Evolutionary conservation across 2,797 vertebrate genomes (phyloP).

Genomic region (Zalophus californianus): DNA sequence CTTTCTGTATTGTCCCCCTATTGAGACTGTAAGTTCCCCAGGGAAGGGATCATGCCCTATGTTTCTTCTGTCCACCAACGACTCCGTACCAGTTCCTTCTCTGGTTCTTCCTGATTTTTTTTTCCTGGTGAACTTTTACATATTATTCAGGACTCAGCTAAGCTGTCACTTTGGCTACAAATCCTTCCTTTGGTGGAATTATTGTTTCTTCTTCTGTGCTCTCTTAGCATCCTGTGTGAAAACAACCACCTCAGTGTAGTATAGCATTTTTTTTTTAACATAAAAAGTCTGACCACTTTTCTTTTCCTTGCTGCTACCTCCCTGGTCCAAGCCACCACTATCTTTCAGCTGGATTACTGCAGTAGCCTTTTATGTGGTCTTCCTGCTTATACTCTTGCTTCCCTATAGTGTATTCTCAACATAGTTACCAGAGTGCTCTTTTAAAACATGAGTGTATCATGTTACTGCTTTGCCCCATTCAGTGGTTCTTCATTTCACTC

Average conservation of each 20-base stretch:
- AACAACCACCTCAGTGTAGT: background rate
- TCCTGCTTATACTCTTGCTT: background rate
- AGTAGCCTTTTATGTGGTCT: background rate
- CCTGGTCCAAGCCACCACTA: background rate
- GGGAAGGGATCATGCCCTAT: background rate
- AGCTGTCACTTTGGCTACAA: background rate
- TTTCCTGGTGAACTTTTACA: background rate
- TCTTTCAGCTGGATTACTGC: background rate
- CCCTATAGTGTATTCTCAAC: background rate
- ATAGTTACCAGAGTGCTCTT: background rate
- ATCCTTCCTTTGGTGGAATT: background rate
- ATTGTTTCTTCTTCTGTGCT: background rate
- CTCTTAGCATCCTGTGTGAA: background rate
- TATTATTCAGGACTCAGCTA: background rate
- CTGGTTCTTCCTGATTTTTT: background rate
- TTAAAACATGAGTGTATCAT: background rate
- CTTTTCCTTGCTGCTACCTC: background rate
- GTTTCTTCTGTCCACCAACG: background rate
- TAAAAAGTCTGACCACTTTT: background rate
- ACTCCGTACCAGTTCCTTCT: background rate
- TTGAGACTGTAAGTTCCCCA: background rate
- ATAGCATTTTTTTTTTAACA: background rate
- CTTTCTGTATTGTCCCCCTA: background rate
- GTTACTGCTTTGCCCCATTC: background rate
- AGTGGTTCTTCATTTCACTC: background rate